Base-by-base conservation (phyloP, 2,113 vertebrate genomes). In the Scatophagus argus region DNA sequence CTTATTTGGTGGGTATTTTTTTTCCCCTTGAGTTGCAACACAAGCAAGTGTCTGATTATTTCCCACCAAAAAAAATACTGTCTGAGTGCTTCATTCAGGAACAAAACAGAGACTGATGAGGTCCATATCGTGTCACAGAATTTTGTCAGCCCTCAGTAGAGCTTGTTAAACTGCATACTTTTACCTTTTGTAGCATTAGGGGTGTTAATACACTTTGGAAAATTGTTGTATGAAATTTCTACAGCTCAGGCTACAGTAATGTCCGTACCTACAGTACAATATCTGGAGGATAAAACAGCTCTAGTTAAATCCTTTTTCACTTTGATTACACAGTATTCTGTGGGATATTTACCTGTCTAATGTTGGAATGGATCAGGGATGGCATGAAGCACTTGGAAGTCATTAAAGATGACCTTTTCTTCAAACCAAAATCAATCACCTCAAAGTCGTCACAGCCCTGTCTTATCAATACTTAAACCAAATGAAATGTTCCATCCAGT, bases 321-420 rank as follows among this genome's bases (percentile, higher is more conserved):
- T 68, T 73, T 79, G 61, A 84, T 90, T 76, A 76, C 81, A 87
- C 29, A 12, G 6, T 66, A 60, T 66, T 79, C 58, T 72, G 58
- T 72, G 6, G 5, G 49, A 81, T 87, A 74, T 89, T 89, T 86
- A 87, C 79, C 46, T 52, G 59, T 8, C 74, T 77, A 66, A 79
- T 84, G 83, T 79, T 86, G 79, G 79, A 82, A 67, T 65, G 31
- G 73, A 81, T 82, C 60, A 69, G 25, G 64, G 60, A 51, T 80
- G 72, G 77, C 56, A 61, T 70, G 31, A 63, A 82, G 78, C 60
- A 66, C 65, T 81, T 62, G 81, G 58, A 85, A 86, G 90, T 90
- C 87, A 90, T 88, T 92, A 92, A 89, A 86, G 83, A 61, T 90
- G 84, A 93, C 93, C 91, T 94, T 94, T 93, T 71, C 81, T 75